phyloP scores from a whole-genome alignment of 2,797 vertebrate genomes.

The Graptemys geographica region DNA sequence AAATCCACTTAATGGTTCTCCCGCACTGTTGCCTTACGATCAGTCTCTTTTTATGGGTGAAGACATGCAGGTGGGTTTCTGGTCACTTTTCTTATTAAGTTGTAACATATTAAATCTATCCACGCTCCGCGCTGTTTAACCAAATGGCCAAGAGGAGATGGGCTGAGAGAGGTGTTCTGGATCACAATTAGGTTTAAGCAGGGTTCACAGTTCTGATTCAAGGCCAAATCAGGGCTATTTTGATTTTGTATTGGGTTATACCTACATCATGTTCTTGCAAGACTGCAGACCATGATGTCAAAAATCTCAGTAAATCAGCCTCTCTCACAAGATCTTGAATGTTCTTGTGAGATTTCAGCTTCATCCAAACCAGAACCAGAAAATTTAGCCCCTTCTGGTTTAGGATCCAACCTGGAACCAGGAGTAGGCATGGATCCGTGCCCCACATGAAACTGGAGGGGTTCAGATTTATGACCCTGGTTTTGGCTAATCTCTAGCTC shows the following conservation, averaged over 20 bases:
- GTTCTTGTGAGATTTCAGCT: neutral
- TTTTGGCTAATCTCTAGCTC: slow-evolving; percentile 42
- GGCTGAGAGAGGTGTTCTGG: rapidly evolving
- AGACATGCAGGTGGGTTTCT: neutral
- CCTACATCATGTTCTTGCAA: rapidly evolving
- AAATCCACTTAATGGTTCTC: neutral
- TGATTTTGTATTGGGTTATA: rapidly evolving
- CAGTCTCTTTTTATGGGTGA: neutral
- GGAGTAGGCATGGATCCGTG: slow-evolving; percentile 22
- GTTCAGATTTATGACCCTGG: neutral
- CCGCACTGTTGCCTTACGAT: neutral
- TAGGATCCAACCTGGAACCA: slow-evolving; percentile 42
- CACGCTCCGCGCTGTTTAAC: rapidly evolving
- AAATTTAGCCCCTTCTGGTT: neutral
- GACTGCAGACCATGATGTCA: neutral
- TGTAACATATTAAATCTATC: neutral
- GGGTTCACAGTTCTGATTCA: neutral
- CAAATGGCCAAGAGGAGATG: rapidly evolving
- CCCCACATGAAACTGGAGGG: slow-evolving; percentile 13
- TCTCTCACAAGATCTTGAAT: neutral
- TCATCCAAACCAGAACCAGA: neutral
- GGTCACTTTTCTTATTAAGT: neutral
- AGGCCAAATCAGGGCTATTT: neutral
- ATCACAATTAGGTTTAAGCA: neutral
- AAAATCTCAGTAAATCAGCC: neutral